These are phyloP conservation scores for Cantharis flavilabris DNA, from an alignment of 2,888 invertebrate genomes.

Conservation along the genomic window DNA sequence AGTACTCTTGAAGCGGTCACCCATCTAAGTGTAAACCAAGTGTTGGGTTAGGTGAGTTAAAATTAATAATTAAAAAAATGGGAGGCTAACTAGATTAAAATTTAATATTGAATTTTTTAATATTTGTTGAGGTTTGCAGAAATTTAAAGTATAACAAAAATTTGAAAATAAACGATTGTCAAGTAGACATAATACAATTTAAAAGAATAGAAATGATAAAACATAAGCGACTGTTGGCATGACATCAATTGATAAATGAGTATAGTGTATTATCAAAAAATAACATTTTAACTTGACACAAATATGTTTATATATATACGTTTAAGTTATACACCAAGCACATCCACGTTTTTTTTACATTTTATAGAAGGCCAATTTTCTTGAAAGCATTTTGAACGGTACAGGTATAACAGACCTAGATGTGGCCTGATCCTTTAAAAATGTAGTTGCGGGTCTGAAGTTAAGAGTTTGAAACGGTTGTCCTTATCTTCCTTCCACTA, in stretches of 20 bases:
- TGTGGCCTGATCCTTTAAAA: conserved; percentile 51
- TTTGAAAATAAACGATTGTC: background rate
- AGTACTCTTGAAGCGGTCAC: too few species aligned
- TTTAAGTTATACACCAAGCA: conserved; percentile 33
- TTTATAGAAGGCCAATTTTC: conserved; percentile 47
- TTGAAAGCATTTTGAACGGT: conserved; percentile 51
- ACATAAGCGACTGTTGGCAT: conserved; percentile 24
- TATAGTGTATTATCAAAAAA: conserved; percentile 34
- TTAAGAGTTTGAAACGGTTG: conserved; percentile 40
- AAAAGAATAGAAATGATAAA: conserved; percentile 25
- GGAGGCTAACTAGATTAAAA: background rate
- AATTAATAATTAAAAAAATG: too few species aligned
- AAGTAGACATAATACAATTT: background rate
- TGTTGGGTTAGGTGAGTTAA: too few species aligned
- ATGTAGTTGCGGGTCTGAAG: conserved; percentile 46
- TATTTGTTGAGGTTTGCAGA: background rate
- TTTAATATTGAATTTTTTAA: background rate
- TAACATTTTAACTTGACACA: conserved; percentile 38
- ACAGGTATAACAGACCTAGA: conserved; percentile 47
- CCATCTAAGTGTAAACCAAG: too few species aligned
- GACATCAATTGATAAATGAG: conserved; percentile 37
- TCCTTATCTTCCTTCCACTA: conserved; percentile 41
- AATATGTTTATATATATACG: conserved; percentile 33
- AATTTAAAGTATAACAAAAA: background rate
- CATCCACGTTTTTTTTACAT: conserved; percentile 37